These are phyloP conservation scores for Nemotelus nigrinus DNA, from an alignment of 2,888 invertebrate species.

Conservation along the genomic window DNA sequence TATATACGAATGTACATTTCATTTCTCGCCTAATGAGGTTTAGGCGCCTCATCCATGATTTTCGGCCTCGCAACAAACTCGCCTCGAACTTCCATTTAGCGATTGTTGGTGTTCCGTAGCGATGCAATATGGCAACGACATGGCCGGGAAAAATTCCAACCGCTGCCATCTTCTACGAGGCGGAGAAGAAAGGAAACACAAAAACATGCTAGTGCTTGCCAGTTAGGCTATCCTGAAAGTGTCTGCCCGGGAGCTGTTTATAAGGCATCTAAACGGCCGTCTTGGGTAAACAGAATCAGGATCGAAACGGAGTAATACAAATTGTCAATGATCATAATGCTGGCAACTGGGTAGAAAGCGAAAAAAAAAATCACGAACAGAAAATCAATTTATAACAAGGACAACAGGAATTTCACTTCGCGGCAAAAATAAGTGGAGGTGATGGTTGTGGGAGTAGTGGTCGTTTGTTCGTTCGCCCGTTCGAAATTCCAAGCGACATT, in stretches of 20 bases:
- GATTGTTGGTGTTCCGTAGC: neutral
- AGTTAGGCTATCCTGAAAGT: neutral
- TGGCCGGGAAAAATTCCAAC: too few species aligned
- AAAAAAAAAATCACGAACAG: conserved; percentile 30
- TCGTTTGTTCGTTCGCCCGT: neutral
- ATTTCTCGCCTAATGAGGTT: conserved; percentile 32
- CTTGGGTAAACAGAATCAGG: conserved; percentile 22
- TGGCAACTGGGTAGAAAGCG: neutral
- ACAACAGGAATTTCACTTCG: neutral
- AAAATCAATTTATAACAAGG: conserved; percentile 35
- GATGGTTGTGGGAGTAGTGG: neutral
- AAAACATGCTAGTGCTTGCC: conserved; percentile 5
- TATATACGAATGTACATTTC: neutral
- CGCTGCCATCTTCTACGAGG: neutral
- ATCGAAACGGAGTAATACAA: conserved; percentile 33
- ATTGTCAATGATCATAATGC: conserved; percentile 18
- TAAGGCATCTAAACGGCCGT: conserved; percentile 13
- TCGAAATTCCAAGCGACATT: neutral
- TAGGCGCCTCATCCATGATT: neutral
- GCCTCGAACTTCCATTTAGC: neutral
- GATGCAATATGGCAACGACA: too few species aligned
- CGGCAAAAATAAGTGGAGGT: neutral
- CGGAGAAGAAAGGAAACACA: neutral
- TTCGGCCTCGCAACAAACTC: neutral
- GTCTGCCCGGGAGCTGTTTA: neutral